Base-by-base conservation (phyloP, 2,113 vertebrate species). In the Rhabdornis inornatus region DNA sequence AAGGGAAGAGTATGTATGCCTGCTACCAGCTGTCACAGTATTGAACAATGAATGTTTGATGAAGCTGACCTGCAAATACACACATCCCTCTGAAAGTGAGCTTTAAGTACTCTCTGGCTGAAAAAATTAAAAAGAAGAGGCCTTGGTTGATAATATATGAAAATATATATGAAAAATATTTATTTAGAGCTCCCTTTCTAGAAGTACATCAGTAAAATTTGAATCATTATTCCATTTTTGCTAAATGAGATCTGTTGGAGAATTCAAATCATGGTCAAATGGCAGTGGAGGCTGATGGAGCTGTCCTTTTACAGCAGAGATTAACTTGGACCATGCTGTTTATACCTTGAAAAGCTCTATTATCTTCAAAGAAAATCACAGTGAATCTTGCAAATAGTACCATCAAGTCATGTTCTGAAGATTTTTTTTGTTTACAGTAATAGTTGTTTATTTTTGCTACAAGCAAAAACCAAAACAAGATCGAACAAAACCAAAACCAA, bases 31-130 rank as follows among this genome's bases (percentile, higher is more conserved):
- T 97, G 97, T 97, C 97, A 97, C 97, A 96, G 96, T 97, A 97
- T 95, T 98, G 97, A 98, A 97, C 97, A 98, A 95, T 91, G 96
- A 97, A 98, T 98, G 97, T 98, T 98, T 98, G 98, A 98, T 97
- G 96, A 98, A 96, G 95, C 76, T 53, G 96, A 98, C 97, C 97
- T 45, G 96, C 98, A 98, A 98, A 98, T 94, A 98, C 75, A 97
- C 96, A 97, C 78, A 97, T 97, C 76, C 90, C 83, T 39, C 81
- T 95, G 94, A 91, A 97, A 97, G 96, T 90, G 86, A 59, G 95
- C 74, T 94, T 93, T 97, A 97, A 98, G 95, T 95, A 98, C 96
- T 94, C 90, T 88, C 81, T 95, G 87, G 61, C 77, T 97, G 90
- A 96, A 92, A 97, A 97, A 98, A 98, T 97, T 97, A 97, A 97